These are phyloP conservation scores for Capitulum mitella DNA, from an alignment of 2,888 invertebrate species.

Conservation along the genomic window DNA sequence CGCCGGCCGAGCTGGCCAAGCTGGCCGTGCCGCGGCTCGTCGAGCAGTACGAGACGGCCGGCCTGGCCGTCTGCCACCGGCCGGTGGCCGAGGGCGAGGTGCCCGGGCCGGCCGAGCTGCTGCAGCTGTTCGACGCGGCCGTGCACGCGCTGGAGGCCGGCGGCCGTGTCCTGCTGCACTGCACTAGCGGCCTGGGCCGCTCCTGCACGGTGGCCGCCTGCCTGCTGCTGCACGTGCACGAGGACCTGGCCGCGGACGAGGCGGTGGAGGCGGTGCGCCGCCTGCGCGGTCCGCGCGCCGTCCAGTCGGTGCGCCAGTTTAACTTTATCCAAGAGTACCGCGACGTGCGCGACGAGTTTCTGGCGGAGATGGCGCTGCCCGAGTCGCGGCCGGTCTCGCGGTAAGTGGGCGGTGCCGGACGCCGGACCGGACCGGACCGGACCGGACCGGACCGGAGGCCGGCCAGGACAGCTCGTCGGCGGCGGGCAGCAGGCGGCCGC, in stretches of 20 bases:
- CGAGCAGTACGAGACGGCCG: not conserved
- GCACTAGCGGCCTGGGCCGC: slow-evolving; percentile 26
- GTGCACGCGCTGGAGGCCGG: slow-evolving; percentile 9
- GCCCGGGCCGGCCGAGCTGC: slow-evolving; percentile 3
- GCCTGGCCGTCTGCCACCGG: slow-evolving; percentile 18
- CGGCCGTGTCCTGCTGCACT: slow-evolving; percentile 26
- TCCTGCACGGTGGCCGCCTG: slow-evolving; percentile 27
- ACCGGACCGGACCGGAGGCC: not conserved
- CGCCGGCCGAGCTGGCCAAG: slow-evolving; percentile 19
- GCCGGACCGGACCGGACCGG: too few relatives aligned
- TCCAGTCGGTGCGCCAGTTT: slow-evolving; percentile 27
- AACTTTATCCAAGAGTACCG: slow-evolving; percentile 27
- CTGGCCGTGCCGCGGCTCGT: slow-evolving; percentile 3
- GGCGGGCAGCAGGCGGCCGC: too few relatives aligned
- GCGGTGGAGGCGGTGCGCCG: slow-evolving; percentile 20
- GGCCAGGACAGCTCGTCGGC: not conserved
- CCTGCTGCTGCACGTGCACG: slow-evolving; percentile 18
- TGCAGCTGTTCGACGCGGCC: slow-evolving; percentile 18
- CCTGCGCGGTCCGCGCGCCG: slow-evolving; percentile 27
- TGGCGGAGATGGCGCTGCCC: not conserved
- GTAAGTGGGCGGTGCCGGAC: not conserved
- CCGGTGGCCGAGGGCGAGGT: slow-evolving; percentile 25
- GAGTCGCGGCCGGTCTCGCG: not conserved
- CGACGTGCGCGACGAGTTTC: not conserved
- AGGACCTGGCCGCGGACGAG: slow-evolving; percentile 8